Evolutionary conservation across 2,113 vertebrate genomes (phyloP), one percentile per base, ranked within the genome.

Genomic region (Salvelinus namaycush): DNA sequence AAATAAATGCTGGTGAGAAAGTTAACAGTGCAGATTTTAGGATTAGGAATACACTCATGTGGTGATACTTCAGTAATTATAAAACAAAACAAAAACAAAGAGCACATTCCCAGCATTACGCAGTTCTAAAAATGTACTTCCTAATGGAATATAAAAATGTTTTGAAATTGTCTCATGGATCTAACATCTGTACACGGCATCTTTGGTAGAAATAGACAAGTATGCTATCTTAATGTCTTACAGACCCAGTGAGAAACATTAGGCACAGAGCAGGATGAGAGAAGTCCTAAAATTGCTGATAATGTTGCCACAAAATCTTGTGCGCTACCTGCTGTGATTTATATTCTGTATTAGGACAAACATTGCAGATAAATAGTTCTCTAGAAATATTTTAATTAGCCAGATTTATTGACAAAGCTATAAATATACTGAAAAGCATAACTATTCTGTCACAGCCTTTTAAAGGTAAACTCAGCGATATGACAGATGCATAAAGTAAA

Each of bases 341-440:
- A 24, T 62, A 22, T 62, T 62, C 5, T 22, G 16, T 22, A 9
- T 62, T 62, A 11, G 59, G 59, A 62, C n/a, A n/a, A 67, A 31
- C 26, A 67, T 26, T 67, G 65, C 27, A 67, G 26, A 67, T n/a
- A 67, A 27, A 67, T 67, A 31, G 22, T 67, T 67, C 9, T 67
- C 16, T 16, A 67, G 16, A 24, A 67, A 57, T 57, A 57, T 57
- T 67, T 26, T 5, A 29, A 31, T 9, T 29, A 16, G 65, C 2
- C 26, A 67, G 27, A 67, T 67, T 20, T 67, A 67, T 29, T 29
- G 65, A 67, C 65, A 31, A 67, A 16, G 13, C 6, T 31, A 16
- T 65, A 26, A 65, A 65, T 67, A 26, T 27, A 67, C 65, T 27
- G 9, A 67, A 67, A 67, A 31, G 27, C n/a, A 6, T 4, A 27